Percentiles rank a stretch among this genome's conserved stretches.
phyloP scores from a whole-genome alignment of 2,888 invertebrate genomes.

The Entomobrya multifasciata region DNA sequence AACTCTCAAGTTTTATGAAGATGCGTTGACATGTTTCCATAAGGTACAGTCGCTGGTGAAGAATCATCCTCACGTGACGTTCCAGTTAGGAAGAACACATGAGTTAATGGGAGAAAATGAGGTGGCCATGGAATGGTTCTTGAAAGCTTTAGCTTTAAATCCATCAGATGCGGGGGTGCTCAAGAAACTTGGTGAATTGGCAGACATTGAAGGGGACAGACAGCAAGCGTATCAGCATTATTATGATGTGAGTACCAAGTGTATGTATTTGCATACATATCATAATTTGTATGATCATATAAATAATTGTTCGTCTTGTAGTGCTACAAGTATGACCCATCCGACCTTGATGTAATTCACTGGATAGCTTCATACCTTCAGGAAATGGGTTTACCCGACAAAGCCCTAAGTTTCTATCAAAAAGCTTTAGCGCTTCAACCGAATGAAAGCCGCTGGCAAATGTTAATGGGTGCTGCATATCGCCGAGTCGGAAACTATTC shows the following conservation, averaged over 20 bases:
- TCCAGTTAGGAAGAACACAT: constrained; percentile 90
- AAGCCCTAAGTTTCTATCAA: constrained; percentile 91
- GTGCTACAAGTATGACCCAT: constrained; percentile 88
- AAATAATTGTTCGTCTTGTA: constrained; percentile 81
- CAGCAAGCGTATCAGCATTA: constrained; percentile 93
- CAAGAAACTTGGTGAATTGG: constrained; percentile 93
- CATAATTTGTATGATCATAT: constrained; percentile 7
- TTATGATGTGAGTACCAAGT: constrained; percentile 87
- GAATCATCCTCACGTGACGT: constrained; percentile 88
- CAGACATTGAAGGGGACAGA: constrained; percentile 94
- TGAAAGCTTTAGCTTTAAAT: constrained; percentile 90
- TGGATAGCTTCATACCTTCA: constrained; percentile 95
- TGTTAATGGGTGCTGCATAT: constrained; percentile 92
- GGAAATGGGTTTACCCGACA: constrained; percentile 93
- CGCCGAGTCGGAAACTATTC: constrained; percentile 92
- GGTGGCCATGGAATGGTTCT: constrained; percentile 84
- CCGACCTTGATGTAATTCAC: constrained; percentile 89
- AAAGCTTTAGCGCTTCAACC: constrained; percentile 89
- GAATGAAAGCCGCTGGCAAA: constrained; percentile 90
- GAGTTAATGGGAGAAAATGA: constrained; percentile 85
- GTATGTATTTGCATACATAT: no score
- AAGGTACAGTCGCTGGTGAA: constrained; percentile 87
- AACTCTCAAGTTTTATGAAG: constrained; percentile 86
- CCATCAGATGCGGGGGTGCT: constrained; percentile 95
- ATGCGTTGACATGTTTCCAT: constrained; percentile 90